Conservation (phyloP, 2,888 invertebrate species). For the Heliconius charithonia region DNA sequence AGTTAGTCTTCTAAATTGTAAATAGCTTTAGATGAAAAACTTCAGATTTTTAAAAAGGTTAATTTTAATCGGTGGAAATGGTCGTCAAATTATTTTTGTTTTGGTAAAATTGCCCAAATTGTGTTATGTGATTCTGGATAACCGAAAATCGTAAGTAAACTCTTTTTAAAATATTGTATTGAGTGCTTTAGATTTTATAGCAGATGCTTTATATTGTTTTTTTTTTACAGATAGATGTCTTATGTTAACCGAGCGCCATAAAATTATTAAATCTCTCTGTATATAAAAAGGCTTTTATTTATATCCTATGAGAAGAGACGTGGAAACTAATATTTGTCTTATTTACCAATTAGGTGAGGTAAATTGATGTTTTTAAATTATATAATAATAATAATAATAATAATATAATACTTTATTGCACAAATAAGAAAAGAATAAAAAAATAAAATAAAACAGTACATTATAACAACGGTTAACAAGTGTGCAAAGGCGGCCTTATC, state of each 20-base stretch:
- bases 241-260: background rate
- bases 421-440: too few species aligned
- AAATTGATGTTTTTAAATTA: background rate
- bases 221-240: conserved; percentile 2
- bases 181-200: background rate
- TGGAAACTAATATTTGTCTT: background rate
- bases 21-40: background rate
- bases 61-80: background rate
- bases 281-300: background rate
- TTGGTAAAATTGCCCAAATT: background rate
- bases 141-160: conserved; percentile 15
- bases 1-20: background rate
- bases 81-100: background rate
- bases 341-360: background rate
- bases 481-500: too few species aligned
- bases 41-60: background rate
- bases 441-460: too few species aligned
- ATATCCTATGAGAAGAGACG: background rate
- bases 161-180: background rate
- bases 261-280: background rate
- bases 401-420: too few species aligned
- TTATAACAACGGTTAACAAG: too few species aligned
- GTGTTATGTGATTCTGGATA: conserved; percentile 2
- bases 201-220: background rate
- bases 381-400: too few species aligned